Conservation (phyloP, 2,888 invertebrate genomes). For the Heterodera filipjevi region DNA sequence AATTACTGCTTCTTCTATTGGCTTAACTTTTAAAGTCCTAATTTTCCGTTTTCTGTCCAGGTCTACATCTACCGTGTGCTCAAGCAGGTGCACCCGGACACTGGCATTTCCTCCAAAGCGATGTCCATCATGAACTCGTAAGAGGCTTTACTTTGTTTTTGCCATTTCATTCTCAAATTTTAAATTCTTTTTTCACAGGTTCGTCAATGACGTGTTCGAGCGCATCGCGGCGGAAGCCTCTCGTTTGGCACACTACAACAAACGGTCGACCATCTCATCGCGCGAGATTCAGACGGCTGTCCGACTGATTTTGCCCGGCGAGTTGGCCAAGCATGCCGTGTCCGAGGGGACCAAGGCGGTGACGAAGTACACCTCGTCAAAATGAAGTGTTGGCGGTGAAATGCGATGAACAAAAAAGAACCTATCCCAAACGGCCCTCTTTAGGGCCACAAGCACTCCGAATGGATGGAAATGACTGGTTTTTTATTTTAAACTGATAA, state of each 20-base stretch:
- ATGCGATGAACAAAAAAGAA: conserved; percentile 18
- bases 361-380: conserved; percentile 70
- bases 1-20: too few species aligned
- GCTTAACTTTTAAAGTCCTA: too few species aligned
- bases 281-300: conserved; percentile 73
- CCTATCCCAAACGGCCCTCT: conserved; percentile 42
- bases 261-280: conserved; percentile 74
- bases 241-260: conserved; percentile 73
- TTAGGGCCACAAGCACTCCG: conserved; percentile 37
- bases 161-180: background rate
- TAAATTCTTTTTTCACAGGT: conserved; percentile 65
- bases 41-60: background rate
- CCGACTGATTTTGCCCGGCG: conserved; percentile 73
- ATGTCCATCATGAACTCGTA: conserved; percentile 76
- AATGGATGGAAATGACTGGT: too few species aligned
- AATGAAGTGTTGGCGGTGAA: conserved; percentile 46
- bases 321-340: conserved; percentile 77
- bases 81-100: conserved; percentile 71
- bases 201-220: conserved; percentile 78
- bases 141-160: too few species aligned
- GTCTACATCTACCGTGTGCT: conserved; percentile 73
- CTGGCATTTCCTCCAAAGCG: conserved; percentile 75
- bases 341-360: conserved; percentile 75
- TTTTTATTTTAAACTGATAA: too few species aligned
- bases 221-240: conserved; percentile 71